Conservation (phyloP, 2,797 vertebrate species). For the Microhierax caerulescens region DNA sequence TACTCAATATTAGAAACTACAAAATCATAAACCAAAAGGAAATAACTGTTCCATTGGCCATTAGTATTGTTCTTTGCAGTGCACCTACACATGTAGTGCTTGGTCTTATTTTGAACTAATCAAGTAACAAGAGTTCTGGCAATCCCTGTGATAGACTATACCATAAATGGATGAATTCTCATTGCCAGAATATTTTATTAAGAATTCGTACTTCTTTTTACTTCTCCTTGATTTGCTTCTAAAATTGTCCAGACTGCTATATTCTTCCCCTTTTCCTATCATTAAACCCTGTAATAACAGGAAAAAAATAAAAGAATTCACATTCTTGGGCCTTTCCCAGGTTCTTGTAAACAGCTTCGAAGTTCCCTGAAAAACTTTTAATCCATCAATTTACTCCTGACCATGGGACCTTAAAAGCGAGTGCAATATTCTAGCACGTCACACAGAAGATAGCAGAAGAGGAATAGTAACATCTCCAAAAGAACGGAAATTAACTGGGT, state of each 20-base stretch:
- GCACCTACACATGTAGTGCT: background rate
- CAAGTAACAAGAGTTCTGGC: background rate
- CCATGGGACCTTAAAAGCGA: background rate
- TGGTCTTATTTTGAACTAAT: background rate
- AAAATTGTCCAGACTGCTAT: background rate
- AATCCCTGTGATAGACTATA: background rate
- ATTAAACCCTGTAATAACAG: background rate
- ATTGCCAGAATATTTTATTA: background rate
- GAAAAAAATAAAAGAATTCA: background rate
- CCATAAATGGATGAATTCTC: background rate
- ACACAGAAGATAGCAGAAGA: background rate
- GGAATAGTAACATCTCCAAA: background rate
- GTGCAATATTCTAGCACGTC: background rate
- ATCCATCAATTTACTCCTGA: background rate
- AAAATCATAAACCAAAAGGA: background rate
- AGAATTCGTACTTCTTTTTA: background rate
- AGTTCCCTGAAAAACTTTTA: background rate
- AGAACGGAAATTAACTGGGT: background rate
- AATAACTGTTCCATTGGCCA: background rate
- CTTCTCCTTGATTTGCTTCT: background rate
- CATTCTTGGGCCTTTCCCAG: background rate
- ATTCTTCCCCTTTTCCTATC: background rate
- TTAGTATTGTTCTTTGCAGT: background rate
- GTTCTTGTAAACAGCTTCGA: background rate
- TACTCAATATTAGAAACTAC: background rate